phyloP scores from a whole-genome alignment of 2,888 invertebrate species.

The Pseudeuparius sepicola region DNA sequence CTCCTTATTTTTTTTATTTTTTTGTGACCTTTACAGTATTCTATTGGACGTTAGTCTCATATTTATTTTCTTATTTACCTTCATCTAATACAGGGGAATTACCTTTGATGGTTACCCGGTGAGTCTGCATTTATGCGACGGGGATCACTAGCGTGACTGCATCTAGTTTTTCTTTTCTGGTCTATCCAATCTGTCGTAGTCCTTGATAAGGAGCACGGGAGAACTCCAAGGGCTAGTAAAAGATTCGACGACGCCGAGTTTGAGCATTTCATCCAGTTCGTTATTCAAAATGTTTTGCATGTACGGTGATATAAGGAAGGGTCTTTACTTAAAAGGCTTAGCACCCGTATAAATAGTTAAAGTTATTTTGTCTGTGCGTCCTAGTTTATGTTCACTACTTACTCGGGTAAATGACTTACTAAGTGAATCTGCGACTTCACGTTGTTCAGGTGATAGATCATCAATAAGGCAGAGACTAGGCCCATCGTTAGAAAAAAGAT shows the following conservation, averaged over 20 bases:
- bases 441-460: constrained; percentile 7
- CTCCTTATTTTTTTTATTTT: too few relatives aligned
- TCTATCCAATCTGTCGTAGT: constrained; percentile 22
- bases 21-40: too few relatives aligned
- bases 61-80: too few relatives aligned
- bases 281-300: constrained; percentile 15
- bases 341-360: constrained; percentile 19
- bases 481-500: too few relatives aligned
- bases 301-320: constrained; percentile 13
- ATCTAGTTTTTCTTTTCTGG: too few relatives aligned
- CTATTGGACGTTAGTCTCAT: too few relatives aligned
- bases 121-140: too few relatives aligned
- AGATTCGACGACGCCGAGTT: constrained; percentile 22
- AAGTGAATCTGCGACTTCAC: constrained; percentile 6
- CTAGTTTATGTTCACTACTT: constrained; percentile 15
- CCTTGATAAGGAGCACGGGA: constrained; percentile 23
- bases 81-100: too few relatives aligned
- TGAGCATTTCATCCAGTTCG: constrained; percentile 24
- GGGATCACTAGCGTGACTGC: too few relatives aligned
- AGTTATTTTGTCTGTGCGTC: constrained; percentile 17
- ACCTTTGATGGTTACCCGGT: too few relatives aligned
- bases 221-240: constrained; percentile 25
- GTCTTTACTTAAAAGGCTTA: constrained; percentile 16
- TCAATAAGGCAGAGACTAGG: too few relatives aligned
- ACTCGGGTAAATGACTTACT: constrained; percentile 13